Conservation (phyloP, 2,113 vertebrate species). For the Calypte anna region DNA sequence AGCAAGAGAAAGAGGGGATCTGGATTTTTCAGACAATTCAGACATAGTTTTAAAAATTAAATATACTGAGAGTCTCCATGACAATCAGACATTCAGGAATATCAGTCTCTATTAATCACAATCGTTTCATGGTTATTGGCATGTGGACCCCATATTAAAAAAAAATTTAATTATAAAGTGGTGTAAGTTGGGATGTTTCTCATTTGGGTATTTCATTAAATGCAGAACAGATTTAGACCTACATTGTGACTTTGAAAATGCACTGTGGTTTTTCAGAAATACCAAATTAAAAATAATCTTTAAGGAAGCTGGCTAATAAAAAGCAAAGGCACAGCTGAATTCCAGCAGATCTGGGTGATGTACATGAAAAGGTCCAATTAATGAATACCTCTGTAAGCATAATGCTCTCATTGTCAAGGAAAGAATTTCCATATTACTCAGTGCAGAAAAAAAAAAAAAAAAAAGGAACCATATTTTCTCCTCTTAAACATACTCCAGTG, state of each 20-base stretch:
- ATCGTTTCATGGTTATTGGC: constrained; percentile 2
- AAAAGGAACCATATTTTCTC: not conserved
- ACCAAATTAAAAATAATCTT: constrained; percentile 15
- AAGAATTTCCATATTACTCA: not conserved
- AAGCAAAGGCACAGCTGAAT: constrained; percentile 54
- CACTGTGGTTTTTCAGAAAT: constrained; percentile 18
- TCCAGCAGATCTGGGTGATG: constrained; percentile 2
- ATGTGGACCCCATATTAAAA: constrained; percentile 37
- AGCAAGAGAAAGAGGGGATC: not conserved
- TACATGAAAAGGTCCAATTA: not conserved
- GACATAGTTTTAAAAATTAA: not conserved
- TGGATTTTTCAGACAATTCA: not conserved
- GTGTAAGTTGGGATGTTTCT: constrained; percentile 25
- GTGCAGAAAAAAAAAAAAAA: not conserved
- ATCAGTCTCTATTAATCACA: not conserved
- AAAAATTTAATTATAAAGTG: constrained; percentile 25
- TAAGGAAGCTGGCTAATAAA: constrained; percentile 40
- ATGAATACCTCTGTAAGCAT: not conserved
- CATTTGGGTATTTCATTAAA: constrained; percentile 51
- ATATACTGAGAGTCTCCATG: not conserved
- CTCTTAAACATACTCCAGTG: not conserved
- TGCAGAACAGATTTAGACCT: constrained; percentile 31
- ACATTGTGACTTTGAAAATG: constrained; percentile 21
- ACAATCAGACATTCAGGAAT: not conserved
- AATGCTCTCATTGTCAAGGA: not conserved